phyloP scores from a whole-genome alignment of 2,888 invertebrate genomes.

The Cerastis leucographa region DNA sequence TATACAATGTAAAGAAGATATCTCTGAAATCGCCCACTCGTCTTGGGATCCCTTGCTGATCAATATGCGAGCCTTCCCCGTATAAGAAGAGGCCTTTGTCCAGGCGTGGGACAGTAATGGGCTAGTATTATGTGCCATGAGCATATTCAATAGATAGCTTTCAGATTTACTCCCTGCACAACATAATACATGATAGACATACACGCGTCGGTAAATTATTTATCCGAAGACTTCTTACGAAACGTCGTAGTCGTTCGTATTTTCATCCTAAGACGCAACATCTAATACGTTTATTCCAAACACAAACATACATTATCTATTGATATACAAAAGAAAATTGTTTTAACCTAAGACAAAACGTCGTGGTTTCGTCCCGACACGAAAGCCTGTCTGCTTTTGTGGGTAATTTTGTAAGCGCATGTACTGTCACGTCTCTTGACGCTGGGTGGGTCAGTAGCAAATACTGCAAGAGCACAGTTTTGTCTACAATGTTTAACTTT shows the following conservation, averaged over 20 bases:
- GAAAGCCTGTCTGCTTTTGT: not conserved
- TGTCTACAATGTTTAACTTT: not conserved
- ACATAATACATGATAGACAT: not conserved
- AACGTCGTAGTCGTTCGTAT: too few species aligned
- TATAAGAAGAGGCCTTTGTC: not conserved
- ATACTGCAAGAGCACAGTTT: not conserved
- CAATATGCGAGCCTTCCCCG: not conserved
- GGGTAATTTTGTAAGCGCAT: conserved; percentile 26
- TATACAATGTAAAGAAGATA: too few species aligned
- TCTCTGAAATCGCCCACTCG: not conserved
- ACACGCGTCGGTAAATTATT: not conserved
- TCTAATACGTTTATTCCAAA: not conserved
- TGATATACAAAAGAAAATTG: not conserved
- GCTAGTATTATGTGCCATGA: not conserved
- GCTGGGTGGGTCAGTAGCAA: conserved; percentile 1
- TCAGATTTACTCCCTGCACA: not conserved
- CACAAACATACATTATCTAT: not conserved
- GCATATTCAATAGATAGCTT: not conserved
- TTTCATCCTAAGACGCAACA: not conserved
- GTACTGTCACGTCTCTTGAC: conserved; percentile 22
- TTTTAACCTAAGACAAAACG: not conserved
- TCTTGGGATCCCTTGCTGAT: not conserved
- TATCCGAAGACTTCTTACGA: not conserved
- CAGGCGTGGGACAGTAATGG: not conserved
- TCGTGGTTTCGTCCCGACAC: not conserved